Conservation (phyloP, 2,888 invertebrate genomes). For the Eumacrocentrus americanus region DNA sequence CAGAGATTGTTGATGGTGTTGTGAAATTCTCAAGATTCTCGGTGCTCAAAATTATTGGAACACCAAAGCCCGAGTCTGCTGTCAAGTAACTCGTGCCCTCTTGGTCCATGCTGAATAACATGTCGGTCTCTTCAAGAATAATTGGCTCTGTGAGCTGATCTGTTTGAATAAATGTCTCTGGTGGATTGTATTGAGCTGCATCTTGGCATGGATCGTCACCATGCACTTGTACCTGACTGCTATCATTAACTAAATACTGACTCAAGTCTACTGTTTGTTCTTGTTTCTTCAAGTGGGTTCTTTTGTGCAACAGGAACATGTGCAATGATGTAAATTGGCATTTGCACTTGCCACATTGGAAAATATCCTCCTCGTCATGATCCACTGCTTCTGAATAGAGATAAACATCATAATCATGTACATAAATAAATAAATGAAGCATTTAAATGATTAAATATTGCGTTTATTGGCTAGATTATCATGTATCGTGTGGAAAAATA, state of each 20-base stretch:
- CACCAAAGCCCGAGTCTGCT: conserved; percentile 53
- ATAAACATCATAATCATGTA: too few relatives aligned
- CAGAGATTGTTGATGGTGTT: conserved; percentile 42
- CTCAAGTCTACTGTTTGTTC: conserved; percentile 55
- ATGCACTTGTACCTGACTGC: conserved; percentile 43
- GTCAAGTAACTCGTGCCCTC: conserved; percentile 54
- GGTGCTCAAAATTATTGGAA: conserved; percentile 55
- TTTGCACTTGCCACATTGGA: conserved; percentile 75
- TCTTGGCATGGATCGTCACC: conserved; percentile 47
- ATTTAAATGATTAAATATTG: too few relatives aligned
- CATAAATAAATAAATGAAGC: too few relatives aligned
- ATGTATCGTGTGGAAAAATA: neutral
- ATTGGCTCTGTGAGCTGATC: conserved; percentile 54
- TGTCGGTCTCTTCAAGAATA: conserved; percentile 57
- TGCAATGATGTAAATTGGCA: conserved; percentile 68
- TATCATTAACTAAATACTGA: conserved; percentile 53
- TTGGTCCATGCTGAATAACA: conserved; percentile 60
- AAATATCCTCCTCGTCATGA: conserved; percentile 70
- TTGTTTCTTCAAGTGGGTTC: conserved; percentile 55
- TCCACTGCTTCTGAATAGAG: conserved; percentile 46
- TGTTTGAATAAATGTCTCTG: conserved; percentile 50
- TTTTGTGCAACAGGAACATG: conserved; percentile 69
- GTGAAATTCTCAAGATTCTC: conserved; percentile 52
- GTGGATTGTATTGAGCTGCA: conserved; percentile 47
- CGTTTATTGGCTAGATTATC: too few relatives aligned